Base-by-base conservation (phyloP, 2,113 vertebrate genomes). In the Zonotrichia leucophrys region DNA sequence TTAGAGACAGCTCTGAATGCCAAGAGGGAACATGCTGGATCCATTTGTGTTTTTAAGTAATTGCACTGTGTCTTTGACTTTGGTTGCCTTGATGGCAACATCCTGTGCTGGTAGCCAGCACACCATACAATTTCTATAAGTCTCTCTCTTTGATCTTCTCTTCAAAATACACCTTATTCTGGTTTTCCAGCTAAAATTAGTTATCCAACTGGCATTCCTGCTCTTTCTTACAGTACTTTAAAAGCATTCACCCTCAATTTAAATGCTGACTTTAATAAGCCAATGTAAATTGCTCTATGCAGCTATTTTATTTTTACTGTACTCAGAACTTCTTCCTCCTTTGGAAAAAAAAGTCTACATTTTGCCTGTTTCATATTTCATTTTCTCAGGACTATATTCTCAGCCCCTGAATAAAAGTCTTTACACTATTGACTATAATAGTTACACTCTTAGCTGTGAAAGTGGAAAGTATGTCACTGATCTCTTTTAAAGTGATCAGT, bases 31-130 rank as follows among this genome's bases (percentile, higher is more conserved):
- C 92, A 92, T 76, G 70, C 37, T 90, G 67, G 79, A 90, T 92
- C 94, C 63, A 86, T 94, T 93, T 88, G 31, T 90, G 58, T 69
- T 80, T 85, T 92, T 83, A 69, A 93, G 80, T 90, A 93, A 92
- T 80, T 92, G 31, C 15, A 17, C 66, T 28, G 13, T 78, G 52
- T 85, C 72, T 94, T 88, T 91, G 53, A 58, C 92, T 82, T 84
- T 60, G 28, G 28, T 88, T 94, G 63, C 58, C 78, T 83, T 90
- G 46, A 69, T 67, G 67, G 23, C 83, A 73, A 62, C 75, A 76
- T 94, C 79, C 85, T 92, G 67, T 72, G 22, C 67, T 80, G 82
- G 62, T 90, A 92, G 82, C 67, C 92, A 83, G 67, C n/a, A 50
- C 8, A 69, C 14, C 50, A 70, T 35, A n/a, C 50, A 74, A 62